Percentiles rank a stretch among this genome's conserved stretches.
Evolutionary conservation across 1,140 invertebrate genomes (phyloP).

Genomic region (Drosophila persimilis): DNA sequence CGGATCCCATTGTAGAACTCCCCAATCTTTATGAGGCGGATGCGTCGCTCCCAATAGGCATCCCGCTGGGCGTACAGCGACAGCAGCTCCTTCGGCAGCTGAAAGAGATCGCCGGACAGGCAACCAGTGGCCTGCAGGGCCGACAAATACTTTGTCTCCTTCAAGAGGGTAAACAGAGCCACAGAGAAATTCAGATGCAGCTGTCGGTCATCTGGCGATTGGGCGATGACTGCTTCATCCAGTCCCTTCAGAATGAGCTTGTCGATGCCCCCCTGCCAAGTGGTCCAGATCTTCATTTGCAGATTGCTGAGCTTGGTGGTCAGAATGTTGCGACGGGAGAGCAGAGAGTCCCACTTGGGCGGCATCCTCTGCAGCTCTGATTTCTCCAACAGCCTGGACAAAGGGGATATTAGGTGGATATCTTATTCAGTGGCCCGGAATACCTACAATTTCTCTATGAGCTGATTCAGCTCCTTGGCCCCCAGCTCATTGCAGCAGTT

Average conservation of each 20-base stretch:
- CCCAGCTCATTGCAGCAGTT: conserved; percentile 62
- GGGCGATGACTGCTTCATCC: conserved; percentile 53
- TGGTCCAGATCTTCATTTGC: conserved; percentile 75
- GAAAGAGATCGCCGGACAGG: conserved; percentile 59
- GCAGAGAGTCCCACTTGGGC: conserved; percentile 41
- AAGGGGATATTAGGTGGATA: background rate
- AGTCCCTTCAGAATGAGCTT: conserved; percentile 59
- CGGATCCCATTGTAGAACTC: conserved; percentile 87
- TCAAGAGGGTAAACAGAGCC: conserved; percentile 67
- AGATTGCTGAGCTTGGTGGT: conserved; percentile 75
- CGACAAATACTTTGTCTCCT: conserved; percentile 72
- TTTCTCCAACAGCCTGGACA: conserved; percentile 41
- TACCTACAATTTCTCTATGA: conserved; percentile 60
- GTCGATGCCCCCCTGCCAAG: conserved; percentile 70
- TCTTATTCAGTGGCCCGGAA: background rate
- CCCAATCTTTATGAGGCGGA: conserved; percentile 83
- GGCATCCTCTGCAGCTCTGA: conserved; percentile 39
- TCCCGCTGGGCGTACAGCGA: conserved; percentile 83
- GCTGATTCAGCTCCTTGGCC: conserved; percentile 51
- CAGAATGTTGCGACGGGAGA: conserved; percentile 65
- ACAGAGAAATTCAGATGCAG: conserved; percentile 64
- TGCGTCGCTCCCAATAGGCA: conserved; percentile 82
- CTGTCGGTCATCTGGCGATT: conserved; percentile 16
- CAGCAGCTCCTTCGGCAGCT: conserved; percentile 83
- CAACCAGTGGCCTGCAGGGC: conserved; percentile 55